Conservation (phyloP, 2,797 vertebrate species). For the Lepilemur septentrionalis region DNA sequence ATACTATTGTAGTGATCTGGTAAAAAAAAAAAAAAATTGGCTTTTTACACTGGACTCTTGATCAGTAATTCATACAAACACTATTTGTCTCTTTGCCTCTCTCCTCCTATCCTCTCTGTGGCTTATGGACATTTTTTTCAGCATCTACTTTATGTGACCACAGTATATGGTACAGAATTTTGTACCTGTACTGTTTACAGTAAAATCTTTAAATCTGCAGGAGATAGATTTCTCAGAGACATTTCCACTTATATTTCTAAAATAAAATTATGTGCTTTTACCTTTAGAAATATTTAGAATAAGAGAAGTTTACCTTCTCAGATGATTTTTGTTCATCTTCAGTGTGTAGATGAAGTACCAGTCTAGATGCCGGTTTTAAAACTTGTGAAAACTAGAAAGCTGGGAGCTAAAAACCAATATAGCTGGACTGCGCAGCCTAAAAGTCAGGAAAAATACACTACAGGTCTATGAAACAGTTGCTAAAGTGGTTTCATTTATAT, state of each 20-base stretch:
- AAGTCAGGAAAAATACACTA: neutral
- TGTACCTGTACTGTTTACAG: neutral
- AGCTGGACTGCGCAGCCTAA: neutral
- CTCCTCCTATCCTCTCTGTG: neutral
- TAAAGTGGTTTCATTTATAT: neutral
- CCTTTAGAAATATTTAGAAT: slow-evolving; percentile 34
- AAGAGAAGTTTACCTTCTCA: neutral
- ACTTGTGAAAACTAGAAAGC: neutral
- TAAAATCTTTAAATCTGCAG: slow-evolving; percentile 1
- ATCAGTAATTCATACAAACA: neutral
- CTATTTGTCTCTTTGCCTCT: neutral
- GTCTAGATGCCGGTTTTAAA: neutral
- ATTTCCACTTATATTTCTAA: slow-evolving; percentile 25
- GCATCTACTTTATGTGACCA: neutral
- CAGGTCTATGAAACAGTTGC: neutral
- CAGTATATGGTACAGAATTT: neutral
- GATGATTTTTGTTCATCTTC: neutral
- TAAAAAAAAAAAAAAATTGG: neutral
- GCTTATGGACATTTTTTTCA: neutral
- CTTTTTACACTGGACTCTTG: neutral
- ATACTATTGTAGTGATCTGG: neutral
- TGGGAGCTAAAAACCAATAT: neutral
- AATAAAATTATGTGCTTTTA: slow-evolving; percentile 38
- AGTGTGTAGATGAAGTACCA: neutral
- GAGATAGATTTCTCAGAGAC: slow-evolving; percentile 23